Conservation (phyloP, 2,888 invertebrate species). For the Orthosia incerta region DNA sequence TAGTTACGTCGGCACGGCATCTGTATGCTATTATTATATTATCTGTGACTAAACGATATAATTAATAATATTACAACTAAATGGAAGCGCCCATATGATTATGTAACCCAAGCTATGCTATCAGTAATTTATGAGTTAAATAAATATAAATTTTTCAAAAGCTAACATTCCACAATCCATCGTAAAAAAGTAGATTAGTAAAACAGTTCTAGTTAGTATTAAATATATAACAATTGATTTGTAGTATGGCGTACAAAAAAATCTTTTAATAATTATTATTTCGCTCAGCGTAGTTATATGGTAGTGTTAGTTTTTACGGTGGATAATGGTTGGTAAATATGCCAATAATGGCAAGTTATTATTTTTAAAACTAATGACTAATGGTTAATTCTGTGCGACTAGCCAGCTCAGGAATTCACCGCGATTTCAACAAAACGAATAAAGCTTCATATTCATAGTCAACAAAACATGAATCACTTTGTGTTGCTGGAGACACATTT, state of each 20-base stretch:
- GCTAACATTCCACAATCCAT: background rate
- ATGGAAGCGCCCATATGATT: background rate
- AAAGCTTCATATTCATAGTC: background rate
- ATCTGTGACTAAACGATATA: background rate
- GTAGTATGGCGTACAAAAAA: background rate
- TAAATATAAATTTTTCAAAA: background rate
- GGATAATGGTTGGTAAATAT: constrained; percentile 3
- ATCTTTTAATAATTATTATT: background rate
- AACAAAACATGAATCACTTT: background rate
- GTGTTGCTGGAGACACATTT: background rate
- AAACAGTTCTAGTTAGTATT: background rate
- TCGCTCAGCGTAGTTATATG: constrained; percentile 35
- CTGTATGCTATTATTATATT: too few relatives aligned
- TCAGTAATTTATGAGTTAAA: background rate
- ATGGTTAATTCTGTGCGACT: background rate
- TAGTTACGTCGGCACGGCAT: too few relatives aligned
- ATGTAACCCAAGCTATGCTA: background rate
- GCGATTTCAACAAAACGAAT: background rate
- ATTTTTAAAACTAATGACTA: background rate
- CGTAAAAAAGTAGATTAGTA: background rate
- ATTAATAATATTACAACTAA: background rate
- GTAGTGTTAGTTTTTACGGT: constrained; percentile 21
- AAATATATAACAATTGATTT: background rate
- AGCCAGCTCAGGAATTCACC: background rate
- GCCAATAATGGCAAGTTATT: constrained; percentile 13